phyloP scores from a whole-genome alignment of 2,888 invertebrate genomes.

The Agrotis exclamationis region DNA sequence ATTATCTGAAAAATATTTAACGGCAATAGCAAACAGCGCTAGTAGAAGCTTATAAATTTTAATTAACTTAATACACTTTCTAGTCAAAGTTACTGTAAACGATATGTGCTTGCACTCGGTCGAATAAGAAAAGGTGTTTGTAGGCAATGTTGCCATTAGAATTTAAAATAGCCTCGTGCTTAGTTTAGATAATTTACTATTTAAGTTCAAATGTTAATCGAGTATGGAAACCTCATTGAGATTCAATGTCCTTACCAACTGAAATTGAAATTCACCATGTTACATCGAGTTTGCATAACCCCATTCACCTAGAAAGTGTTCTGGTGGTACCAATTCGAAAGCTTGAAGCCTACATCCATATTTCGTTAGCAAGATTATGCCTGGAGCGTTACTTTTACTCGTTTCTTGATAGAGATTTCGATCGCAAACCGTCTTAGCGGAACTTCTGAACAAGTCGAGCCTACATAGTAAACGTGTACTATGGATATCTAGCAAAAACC shows the following conservation, averaged over 20 bases:
- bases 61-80: conserved; percentile 59
- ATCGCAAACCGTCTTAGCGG: conserved; percentile 80
- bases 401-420: conserved; percentile 82
- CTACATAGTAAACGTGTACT: conserved; percentile 80
- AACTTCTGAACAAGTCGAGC: conserved; percentile 83
- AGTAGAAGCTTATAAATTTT: conserved; percentile 51
- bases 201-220: conserved; percentile 68
- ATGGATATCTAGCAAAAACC: conserved; percentile 88
- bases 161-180: conserved; percentile 63
- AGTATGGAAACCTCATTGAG: conserved; percentile 76
- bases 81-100: conserved; percentile 46
- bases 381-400: conserved; percentile 87
- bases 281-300: conserved; percentile 87
- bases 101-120: conserved; percentile 37
- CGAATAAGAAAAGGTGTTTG: conserved; percentile 62
- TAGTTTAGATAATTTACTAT: conserved; percentile 65
- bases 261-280: conserved; percentile 88
- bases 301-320: conserved; percentile 89
- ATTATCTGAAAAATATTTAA: conserved; percentile 38
- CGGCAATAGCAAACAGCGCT: conserved; percentile 29
- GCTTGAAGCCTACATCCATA: conserved; percentile 86
- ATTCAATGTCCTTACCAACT: conserved; percentile 76
- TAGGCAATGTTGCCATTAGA: conserved; percentile 60
- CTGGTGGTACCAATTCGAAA: conserved; percentile 84
- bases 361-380: conserved; percentile 84